Base-by-base conservation (phyloP, 2,888 invertebrate species). In the Dromius quadrimaculatus region DNA sequence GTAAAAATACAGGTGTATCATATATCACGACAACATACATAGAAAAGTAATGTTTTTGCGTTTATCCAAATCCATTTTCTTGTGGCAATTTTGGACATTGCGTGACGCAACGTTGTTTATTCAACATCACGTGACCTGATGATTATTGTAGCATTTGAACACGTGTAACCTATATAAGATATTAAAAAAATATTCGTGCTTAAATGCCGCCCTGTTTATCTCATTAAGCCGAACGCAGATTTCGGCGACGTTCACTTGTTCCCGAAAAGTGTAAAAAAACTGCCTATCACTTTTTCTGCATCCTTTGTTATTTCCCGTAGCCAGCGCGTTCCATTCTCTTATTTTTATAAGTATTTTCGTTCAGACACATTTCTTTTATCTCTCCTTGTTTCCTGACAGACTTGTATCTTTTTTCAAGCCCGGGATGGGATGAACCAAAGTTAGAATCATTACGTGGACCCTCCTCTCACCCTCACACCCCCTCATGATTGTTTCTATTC, bases 311-410 rank as follows among this genome's bases (percentile, higher is more conserved):
- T 70, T 70, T 70, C 70, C 45, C 70, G 68, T 59, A 28, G 59
- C 45, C 13, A 36, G 57, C 68, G 59, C 59, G 68, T 68, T 68
- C 50, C 50, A 62, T 70, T 70, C 70, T 70, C 62, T 61, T 70
- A 61, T 62, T 62, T 70, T 70, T 68, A 47, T 61, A 70, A 70
- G 70, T 70, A 70, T 70, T 70, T 70, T 70, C 70, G 70, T 70
- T 70, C 70, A 70, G 70, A 70, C 70, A 70, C 70, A 70, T 70
- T 70, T 70, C 70, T 70, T 70, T 70, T 70, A 70, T 70, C 70
- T 70, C 23, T 70, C 47, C 70, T 57, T 70, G 70, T 70, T 70
- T 70, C 70, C 70, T 70, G 70, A 70, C 70, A 70, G 70, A 62
- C 62, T 70, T 70, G 70, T 70, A 70, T 70, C 62, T 47, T 70